Base-by-base conservation (phyloP, 53 echinoderm and acorn worm genomes). In the Paracentrotus lividus region DNA sequence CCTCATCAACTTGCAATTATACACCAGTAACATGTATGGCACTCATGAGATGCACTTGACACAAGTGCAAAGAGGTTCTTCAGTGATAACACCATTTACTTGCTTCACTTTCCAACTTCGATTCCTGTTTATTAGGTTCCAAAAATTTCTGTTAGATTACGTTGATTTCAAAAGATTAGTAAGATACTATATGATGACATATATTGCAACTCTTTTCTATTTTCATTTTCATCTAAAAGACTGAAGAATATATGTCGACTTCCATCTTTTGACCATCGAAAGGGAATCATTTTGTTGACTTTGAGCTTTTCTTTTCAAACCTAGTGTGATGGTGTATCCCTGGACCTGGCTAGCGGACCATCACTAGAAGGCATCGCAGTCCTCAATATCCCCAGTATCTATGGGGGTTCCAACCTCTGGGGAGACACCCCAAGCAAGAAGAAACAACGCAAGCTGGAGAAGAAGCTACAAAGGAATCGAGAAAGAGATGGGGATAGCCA, bases 391-490 rank as follows among this genome's bases (percentile, higher is more conserved):
- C 99, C 99, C 57, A 97, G 97, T 84, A 99, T 97, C 94, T 97
- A 99, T 65, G 99, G 99, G 0, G 99, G 99, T 24, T 97, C 99
- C 85, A 99, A 99, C 93, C 96, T 99, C 36, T 99, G 99, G 99
- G 99, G 99, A 10, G 99, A 99, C 43, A 96, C 96, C 23, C 99
- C 99, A 23, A 95, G 98, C 54, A 94, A 95, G 57, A 99, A 99
- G 95, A 99, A 97, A 85, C 95, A 96, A 67, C 93, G 95, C 58
- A 95, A 95, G 56, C 93, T 97, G 34, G 95, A 96, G 85, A 96
- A 97, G 95, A 97, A 96, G 88, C 96, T 97, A 13, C 95, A 96
- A 90, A 96, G 96, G 94, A 93, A 96, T 64, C 84, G 95, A 77
- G 97, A 97, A 42, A 88, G 95, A 12, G 97, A 95, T 29, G 96